These are phyloP conservation scores for Drosophila testacea DNA, from an alignment of 2,888 invertebrate genomes.

Conservation along the genomic window DNA sequence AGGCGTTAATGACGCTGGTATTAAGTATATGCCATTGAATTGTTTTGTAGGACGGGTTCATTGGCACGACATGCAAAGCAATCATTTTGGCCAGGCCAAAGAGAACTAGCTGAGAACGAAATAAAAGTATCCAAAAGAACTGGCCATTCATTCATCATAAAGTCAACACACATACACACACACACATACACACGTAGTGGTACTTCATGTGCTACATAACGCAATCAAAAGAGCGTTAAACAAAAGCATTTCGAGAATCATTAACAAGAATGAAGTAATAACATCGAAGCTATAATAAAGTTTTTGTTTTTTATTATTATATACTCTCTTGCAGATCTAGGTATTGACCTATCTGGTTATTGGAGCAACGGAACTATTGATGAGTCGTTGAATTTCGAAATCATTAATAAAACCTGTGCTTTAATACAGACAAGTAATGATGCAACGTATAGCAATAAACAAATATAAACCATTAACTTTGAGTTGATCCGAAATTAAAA, in stretches of 20 bases:
- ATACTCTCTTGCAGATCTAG: constrained; percentile 7
- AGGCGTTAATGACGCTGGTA: constrained; percentile 45
- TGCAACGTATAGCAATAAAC: neutral
- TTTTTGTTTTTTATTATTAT: neutral
- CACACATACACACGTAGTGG: constrained; percentile 10
- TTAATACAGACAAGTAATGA: neutral
- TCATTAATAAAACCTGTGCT: neutral
- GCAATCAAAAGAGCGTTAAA: constrained; percentile 52
- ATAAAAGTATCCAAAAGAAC: constrained; percentile 1
- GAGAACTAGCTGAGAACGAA: constrained; percentile 22
- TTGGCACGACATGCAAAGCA: constrained; percentile 74
- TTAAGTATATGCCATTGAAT: constrained; percentile 42
- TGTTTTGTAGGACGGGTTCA: constrained; percentile 56
- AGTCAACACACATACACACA: constrained; percentile 26
- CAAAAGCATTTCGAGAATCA: constrained; percentile 45
- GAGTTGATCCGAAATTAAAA: neutral
- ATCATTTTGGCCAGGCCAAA: constrained; percentile 63
- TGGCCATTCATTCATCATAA: constrained; percentile 49
- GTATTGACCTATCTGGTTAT: constrained; percentile 25
- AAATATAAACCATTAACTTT: neutral
- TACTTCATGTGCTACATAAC: constrained; percentile 37
- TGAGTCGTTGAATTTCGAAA: constrained; percentile 3
- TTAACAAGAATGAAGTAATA: constrained; percentile 40
- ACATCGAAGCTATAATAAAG: constrained; percentile 11
- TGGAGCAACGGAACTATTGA: constrained; percentile 9